Percentiles rank a stretch among this genome's conserved stretches.
phyloP scores from a whole-genome alignment of 2,888 invertebrate species.

The Lypha dubia region DNA sequence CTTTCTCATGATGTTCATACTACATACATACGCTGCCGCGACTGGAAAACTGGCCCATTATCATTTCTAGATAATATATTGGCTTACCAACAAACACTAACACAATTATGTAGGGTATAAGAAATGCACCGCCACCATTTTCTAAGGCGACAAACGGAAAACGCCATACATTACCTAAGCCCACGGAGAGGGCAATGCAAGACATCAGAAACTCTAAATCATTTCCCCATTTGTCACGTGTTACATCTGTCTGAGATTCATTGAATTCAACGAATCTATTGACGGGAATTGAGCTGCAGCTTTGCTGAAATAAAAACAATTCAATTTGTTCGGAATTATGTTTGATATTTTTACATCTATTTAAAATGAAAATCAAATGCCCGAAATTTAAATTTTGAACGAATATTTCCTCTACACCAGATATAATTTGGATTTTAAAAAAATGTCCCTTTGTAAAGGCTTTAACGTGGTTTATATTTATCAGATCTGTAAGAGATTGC shows the following conservation, averaged over 20 bases:
- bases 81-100: conserved; percentile 87
- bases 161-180: conserved; percentile 87
- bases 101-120: conserved; percentile 87
- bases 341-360: no score
- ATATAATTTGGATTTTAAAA: no score
- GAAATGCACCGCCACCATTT: conserved; percentile 88
- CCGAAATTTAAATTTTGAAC: no score
- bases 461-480: no score
- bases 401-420: no score
- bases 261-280: no score
- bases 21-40: conserved; percentile 88
- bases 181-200: conserved; percentile 85
- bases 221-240: conserved; percentile 85
- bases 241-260: not conserved
- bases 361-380: no score
- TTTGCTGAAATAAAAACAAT: conserved; percentile 43
- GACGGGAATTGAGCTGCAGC: not conserved
- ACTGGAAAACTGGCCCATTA: conserved; percentile 89
- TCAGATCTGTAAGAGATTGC: no score
- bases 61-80: conserved; percentile 89
- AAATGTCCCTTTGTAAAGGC: no score
- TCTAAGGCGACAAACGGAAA: conserved; percentile 87
- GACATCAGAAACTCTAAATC: conserved; percentile 87
- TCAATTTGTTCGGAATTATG: no score
- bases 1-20: conserved; percentile 85